These are phyloP conservation scores for Pelagia noctiluca DNA, from an alignment of 30 jellyfish, hydroid and myxozoan genomes.

Conservation along the genomic window DNA sequence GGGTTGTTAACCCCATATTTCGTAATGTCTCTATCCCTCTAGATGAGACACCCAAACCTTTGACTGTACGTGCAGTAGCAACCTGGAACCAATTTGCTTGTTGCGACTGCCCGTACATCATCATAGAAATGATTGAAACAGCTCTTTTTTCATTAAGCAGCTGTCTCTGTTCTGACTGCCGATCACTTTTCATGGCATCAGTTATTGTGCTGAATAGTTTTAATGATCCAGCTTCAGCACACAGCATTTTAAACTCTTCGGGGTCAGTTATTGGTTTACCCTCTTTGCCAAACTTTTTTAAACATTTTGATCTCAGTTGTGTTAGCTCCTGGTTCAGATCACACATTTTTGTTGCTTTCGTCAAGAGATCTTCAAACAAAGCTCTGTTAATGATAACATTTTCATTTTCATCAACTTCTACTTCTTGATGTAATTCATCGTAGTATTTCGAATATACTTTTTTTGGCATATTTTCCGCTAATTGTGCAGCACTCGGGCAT, in stretches of 20 bases:
- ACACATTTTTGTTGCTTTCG: neutral
- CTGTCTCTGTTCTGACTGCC: constrained; percentile 24
- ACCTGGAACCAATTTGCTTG: constrained; percentile 25
- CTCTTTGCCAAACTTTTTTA: constrained; percentile 4
- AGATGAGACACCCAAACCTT: constrained; percentile 16
- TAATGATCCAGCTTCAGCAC: constrained; percentile 44
- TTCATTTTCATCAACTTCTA: too few relatives aligned
- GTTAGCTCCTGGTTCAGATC: constrained; percentile 6
- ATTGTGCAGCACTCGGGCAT: neutral
- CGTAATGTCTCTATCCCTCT: constrained; percentile 10
- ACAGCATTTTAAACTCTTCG: constrained; percentile 4
- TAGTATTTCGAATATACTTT: too few relatives aligned
- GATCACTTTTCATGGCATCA: constrained; percentile 15
- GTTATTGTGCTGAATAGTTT: constrained; percentile 18
- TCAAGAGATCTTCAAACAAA: neutral
- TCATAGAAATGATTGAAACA: constrained; percentile 11
- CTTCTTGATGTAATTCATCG: too few relatives aligned
- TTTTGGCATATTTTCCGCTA: too few relatives aligned
- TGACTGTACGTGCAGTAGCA: too few relatives aligned
- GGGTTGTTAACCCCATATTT: constrained; percentile 9
- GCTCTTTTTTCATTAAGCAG: constrained; percentile 28
- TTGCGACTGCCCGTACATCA: constrained; percentile 43
- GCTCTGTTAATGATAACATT: neutral
- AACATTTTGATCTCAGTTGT: constrained; percentile 6
- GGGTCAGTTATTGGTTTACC: constrained; percentile 45